Conservation (phyloP, 92 coral and sea anemone genomes). For the Blastomussa wellsi region DNA sequence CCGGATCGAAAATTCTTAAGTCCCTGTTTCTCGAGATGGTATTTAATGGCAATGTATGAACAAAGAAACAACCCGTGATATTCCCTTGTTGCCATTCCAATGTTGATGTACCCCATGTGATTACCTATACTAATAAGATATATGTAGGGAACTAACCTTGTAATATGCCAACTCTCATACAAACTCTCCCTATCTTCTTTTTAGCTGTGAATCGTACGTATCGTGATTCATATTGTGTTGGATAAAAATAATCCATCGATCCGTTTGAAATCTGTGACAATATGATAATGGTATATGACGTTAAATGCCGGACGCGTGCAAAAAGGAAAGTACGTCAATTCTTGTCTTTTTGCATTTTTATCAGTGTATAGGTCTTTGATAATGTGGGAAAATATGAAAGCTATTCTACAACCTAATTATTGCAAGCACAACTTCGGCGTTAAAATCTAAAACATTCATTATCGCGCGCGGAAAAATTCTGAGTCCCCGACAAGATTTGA, state of each 20-base stretch:
- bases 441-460: too few relatives aligned
- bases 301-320: not conserved
- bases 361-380: not conserved
- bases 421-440: not conserved
- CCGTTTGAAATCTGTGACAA: conserved; percentile 5
- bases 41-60: too few relatives aligned
- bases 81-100: too few relatives aligned
- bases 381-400: not conserved
- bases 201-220: conserved; percentile 25
- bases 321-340: not conserved
- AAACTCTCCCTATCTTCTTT: not conserved
- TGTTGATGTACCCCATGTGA: too few relatives aligned
- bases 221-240: conserved; percentile 1
- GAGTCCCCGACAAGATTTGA: too few relatives aligned
- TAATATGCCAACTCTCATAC: conserved; percentile 31
- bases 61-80: too few relatives aligned
- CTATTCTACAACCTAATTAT: not conserved
- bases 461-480: too few relatives aligned
- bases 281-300: not conserved
- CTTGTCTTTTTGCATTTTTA: not conserved
- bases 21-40: too few relatives aligned
- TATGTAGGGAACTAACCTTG: not conserved
- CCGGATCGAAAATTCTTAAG: too few relatives aligned
- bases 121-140: too few relatives aligned
- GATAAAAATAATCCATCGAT: conserved; percentile 15